Evolutionary conservation across 2,888 invertebrate genomes (phyloP).

Genomic region (Pachycephus smyrnensis): DNA sequence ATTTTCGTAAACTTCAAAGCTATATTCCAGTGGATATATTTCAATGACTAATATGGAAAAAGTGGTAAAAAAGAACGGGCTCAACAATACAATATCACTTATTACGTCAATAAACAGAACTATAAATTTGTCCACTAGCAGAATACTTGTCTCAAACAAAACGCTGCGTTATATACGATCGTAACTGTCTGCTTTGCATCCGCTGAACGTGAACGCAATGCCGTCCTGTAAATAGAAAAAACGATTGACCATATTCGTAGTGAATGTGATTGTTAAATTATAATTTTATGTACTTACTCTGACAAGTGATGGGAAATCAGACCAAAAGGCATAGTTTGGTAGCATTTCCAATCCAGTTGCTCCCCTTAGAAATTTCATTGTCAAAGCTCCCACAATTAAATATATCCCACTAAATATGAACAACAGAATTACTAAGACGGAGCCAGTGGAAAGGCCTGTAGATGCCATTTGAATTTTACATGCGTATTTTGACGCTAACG

Average conservation of each 20-base stretch:
- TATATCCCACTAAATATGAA: constrained; percentile 73
- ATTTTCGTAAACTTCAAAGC: too few relatives aligned
- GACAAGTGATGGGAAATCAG: constrained; percentile 76
- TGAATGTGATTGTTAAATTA: not conserved
- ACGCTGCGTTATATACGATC: constrained; percentile 67
- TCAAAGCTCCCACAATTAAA: constrained; percentile 75
- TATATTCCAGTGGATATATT: too few relatives aligned
- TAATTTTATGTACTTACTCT: constrained; percentile 69
- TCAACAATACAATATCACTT: too few relatives aligned
- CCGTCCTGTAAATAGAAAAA: constrained; percentile 72
- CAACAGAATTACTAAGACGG: constrained; percentile 75
- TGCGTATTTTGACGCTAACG: constrained; percentile 69
- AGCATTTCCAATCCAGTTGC: constrained; percentile 80
- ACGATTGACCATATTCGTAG: constrained; percentile 6
- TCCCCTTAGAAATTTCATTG: constrained; percentile 77
- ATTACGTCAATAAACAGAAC: not conserved
- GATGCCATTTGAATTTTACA: constrained; percentile 66
- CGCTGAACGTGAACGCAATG: constrained; percentile 71
- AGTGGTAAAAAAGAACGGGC: not conserved
- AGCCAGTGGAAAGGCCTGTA: constrained; percentile 72
- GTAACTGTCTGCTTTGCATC: constrained; percentile 72
- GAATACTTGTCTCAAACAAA: not conserved
- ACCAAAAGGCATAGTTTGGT: constrained; percentile 82
- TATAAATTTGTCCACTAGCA: not conserved
- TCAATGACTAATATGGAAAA: not conserved